Conservation (phyloP, 1,140 invertebrate genomes). For the Plutomurus gul region DNA sequence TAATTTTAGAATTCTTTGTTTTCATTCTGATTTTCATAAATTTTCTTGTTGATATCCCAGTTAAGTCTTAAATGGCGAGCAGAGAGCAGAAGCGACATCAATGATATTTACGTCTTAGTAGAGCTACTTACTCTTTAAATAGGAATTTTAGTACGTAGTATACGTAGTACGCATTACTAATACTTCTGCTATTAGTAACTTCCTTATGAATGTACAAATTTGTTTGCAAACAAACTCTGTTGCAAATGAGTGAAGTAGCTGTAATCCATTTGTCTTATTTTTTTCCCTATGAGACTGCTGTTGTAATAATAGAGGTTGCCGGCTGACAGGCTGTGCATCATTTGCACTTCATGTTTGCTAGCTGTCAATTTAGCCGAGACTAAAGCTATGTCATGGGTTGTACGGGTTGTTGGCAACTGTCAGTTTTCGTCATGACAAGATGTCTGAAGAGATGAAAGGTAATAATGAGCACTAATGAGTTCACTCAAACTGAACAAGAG, state of each 20-base stretch:
- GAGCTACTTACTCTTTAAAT: too few species aligned
- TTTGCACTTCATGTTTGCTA: neutral
- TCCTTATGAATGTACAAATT: neutral
- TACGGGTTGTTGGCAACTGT: neutral
- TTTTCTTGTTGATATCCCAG: neutral
- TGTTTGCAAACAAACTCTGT: neutral
- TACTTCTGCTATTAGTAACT: neutral
- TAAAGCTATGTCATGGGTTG: neutral
- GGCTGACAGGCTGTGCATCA: neutral
- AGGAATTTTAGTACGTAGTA: too few species aligned
- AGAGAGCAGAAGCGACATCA: neutral
- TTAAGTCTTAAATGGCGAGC: too few species aligned
- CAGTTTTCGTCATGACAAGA: neutral
- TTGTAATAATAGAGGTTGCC: neutral
- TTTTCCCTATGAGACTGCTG: too few species aligned
- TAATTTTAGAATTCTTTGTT: neutral
- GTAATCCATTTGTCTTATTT: conserved; percentile 1
- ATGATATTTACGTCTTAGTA: neutral
- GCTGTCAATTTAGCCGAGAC: neutral
- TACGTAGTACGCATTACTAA: neutral
- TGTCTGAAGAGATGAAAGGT: conserved; percentile 2
- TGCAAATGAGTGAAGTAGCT: neutral
- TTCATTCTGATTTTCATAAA: too few species aligned
- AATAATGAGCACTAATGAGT: conserved; percentile 17
- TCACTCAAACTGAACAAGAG: neutral